phyloP scores from a whole-genome alignment of 2,888 invertebrate species.

The Darwinula stevensoni region DNA sequence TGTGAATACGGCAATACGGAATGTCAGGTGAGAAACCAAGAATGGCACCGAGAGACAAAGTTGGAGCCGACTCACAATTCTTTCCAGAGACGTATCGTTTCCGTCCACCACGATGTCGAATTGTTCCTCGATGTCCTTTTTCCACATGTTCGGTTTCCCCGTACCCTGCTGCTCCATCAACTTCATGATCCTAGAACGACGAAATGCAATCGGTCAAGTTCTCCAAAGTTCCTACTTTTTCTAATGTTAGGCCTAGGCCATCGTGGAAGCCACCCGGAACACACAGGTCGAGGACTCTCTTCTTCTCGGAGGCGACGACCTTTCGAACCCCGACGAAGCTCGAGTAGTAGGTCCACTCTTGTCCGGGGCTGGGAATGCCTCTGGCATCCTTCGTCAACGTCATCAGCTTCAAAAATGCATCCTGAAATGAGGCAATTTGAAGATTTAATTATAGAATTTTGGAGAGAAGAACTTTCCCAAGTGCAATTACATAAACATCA shows the following conservation, averaged over 20 bases:
- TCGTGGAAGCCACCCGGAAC: conserved; percentile 8
- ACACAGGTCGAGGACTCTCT: conserved; percentile 14
- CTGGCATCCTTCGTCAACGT: neutral
- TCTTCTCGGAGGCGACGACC: conserved; percentile 14
- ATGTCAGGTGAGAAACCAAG: too few species aligned
- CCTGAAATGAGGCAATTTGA: too few species aligned
- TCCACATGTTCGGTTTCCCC: conserved; percentile 24
- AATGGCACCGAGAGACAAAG: conserved; percentile 4
- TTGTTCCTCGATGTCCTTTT: conserved; percentile 28
- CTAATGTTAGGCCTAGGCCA: too few species aligned
- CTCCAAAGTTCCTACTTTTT: too few species aligned
- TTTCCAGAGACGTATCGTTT: conserved; percentile 53
- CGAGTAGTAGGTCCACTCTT: conserved; percentile 17
- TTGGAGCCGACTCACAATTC: conserved; percentile 28
- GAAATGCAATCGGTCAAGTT: conserved; percentile 1
- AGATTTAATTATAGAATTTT: too few species aligned
- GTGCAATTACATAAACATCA: too few species aligned
- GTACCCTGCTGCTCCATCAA: conserved; percentile 25
- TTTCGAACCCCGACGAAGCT: conserved; percentile 14
- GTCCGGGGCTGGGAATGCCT: conserved; percentile 15
- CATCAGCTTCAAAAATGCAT: too few species aligned
- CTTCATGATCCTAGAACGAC: conserved; percentile 20
- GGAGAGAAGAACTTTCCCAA: too few species aligned
- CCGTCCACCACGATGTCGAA: conserved; percentile 47
- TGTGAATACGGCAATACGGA: too few species aligned